Percentiles rank a stretch among this genome's conserved stretches.
Conservation (phyloP, 2,113 vertebrate species). For the Malurus cyaneus region DNA sequence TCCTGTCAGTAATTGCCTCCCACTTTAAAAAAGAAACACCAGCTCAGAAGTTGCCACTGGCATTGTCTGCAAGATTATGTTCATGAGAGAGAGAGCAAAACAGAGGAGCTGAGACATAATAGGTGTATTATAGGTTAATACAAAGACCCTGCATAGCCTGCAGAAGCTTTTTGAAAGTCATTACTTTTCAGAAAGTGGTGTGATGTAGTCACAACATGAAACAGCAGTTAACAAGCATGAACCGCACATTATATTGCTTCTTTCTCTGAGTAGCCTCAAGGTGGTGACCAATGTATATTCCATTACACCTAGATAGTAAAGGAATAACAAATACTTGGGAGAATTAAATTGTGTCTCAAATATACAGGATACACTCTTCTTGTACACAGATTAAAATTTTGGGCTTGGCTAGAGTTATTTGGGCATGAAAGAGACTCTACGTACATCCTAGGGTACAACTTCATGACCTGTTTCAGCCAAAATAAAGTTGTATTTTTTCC, state of each 20-base stretch:
- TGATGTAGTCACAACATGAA: neutral
- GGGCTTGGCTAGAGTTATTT: neutral
- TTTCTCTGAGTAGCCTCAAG: neutral
- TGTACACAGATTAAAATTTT: neutral
- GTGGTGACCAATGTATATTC: neutral
- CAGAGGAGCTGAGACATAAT: neutral
- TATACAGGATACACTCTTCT: neutral
- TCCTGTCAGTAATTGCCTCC: neutral
- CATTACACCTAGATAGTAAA: neutral
- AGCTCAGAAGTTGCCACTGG: neutral
- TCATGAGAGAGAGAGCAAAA: neutral
- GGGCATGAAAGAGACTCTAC: neutral
- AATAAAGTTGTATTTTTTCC: neutral
- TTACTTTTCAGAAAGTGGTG: neutral
- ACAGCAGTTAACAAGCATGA: neutral
- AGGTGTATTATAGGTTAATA: neutral
- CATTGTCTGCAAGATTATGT: neutral
- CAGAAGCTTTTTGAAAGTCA: slow-evolving; percentile 2
- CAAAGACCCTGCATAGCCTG: neutral
- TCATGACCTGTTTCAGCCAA: neutral
- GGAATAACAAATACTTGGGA: neutral
- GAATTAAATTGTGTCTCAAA: neutral
- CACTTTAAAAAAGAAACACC: neutral
- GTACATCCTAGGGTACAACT: neutral
- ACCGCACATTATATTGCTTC: neutral